These are phyloP conservation scores for Phallusia fumigata DNA, from an alignment of 23 tunicate genomes.

Conservation along the genomic window DNA sequence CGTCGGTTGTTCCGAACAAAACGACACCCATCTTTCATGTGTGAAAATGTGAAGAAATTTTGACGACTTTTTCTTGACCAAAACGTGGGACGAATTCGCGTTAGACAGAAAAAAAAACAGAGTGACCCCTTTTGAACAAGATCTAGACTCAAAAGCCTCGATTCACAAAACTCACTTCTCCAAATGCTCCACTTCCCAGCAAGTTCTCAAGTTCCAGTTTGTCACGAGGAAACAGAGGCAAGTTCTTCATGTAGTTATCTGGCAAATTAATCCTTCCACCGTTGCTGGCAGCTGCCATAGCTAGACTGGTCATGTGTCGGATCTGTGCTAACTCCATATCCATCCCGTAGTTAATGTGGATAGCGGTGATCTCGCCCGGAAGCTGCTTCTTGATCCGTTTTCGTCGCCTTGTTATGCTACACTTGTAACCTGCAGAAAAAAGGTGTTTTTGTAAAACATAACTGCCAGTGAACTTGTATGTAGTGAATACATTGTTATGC, in stretches of 20 bases:
- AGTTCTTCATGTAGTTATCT: constrained; percentile 35
- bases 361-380: constrained; percentile 31
- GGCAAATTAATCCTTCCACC: constrained; percentile 34
- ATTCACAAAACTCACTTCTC: no score
- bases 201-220: constrained; percentile 30
- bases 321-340: constrained; percentile 45
- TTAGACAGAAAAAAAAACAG: no score
- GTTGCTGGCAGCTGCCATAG: constrained; percentile 43
- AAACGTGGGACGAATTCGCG: no score
- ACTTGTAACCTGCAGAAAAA: constrained; percentile 20
- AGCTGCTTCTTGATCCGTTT: not conserved
- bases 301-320: constrained; percentile 58
- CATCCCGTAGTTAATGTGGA: constrained; percentile 45
- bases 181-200: constrained; percentile 84
- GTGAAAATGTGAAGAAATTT: no score
- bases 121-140: no score
- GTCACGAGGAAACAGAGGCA: constrained; percentile 50
- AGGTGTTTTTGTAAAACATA: no score
- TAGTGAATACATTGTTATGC: no score
- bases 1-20: no score
- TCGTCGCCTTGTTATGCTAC: constrained; percentile 6
- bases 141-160: no score
- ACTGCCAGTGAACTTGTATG: no score
- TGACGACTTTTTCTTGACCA: no score
- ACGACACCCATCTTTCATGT: no score